Percentiles rank a stretch among this genome's conserved stretches.
phyloP scores from a whole-genome alignment of 2,113 vertebrate genomes.

The Butorides virescens region DNA sequence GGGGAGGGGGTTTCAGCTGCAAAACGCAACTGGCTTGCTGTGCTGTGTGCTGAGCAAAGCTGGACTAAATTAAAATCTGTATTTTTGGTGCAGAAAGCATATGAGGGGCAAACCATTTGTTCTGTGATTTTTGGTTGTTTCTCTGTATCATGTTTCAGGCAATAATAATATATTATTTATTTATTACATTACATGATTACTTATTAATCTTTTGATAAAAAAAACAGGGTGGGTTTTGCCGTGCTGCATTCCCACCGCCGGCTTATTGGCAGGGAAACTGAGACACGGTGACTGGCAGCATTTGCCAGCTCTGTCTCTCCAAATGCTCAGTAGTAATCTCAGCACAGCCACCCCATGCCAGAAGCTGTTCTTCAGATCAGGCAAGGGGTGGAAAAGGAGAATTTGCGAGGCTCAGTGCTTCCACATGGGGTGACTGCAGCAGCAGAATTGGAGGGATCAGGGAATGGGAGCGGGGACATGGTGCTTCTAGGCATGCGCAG shows the following conservation, averaged over 20 bases:
- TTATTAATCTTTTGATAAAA: neutral
- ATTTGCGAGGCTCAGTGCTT: neutral
- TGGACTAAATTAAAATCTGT: neutral
- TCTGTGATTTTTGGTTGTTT: neutral
- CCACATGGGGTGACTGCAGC: fast-evolving
- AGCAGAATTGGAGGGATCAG: neutral
- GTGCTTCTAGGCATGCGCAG: fast-evolving
- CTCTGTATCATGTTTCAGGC: neutral
- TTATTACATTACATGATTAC: neutral
- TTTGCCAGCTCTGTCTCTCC: neutral
- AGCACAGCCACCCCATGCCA: neutral
- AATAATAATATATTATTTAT: neutral
- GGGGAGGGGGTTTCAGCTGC: neutral
- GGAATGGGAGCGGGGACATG: neutral
- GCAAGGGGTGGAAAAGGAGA: neutral
- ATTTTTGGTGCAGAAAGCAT: neutral
- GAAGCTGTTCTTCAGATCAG: neutral
- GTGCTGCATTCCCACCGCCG: neutral
- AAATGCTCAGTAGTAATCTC: neutral
- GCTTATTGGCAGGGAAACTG: neutral
- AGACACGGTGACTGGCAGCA: fast-evolving
- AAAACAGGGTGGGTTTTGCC: neutral
- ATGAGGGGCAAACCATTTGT: neutral
- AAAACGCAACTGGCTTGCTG: neutral
- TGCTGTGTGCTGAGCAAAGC: neutral